Percentiles rank a stretch among this genome's conserved stretches.
These are phyloP conservation scores for Setophaga coronata DNA, from an alignment of 2,113 vertebrate genomes.

Conservation along the genomic window DNA sequence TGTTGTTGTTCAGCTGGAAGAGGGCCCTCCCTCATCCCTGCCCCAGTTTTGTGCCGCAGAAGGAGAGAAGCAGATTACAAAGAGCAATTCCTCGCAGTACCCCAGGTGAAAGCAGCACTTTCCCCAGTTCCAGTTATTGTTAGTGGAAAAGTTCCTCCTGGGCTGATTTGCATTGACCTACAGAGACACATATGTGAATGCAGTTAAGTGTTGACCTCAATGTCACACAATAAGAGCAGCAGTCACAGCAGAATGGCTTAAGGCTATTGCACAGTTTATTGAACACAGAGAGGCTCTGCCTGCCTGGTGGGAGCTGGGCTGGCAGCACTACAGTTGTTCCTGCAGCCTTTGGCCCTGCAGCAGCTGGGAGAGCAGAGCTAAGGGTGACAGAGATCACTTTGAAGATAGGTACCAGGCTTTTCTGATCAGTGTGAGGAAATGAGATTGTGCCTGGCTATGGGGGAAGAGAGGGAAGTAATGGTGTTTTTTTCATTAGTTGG, in stretches of 20 bases:
- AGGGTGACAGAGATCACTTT: background rate
- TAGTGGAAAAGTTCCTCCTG: background rate
- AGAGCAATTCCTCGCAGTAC: background rate
- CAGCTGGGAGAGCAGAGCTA: background rate
- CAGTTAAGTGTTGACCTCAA: background rate
- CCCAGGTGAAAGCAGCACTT: background rate
- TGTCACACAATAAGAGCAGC: background rate
- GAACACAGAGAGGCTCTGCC: background rate
- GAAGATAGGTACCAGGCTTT: background rate
- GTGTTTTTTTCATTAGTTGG: background rate
- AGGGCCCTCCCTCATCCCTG: background rate
- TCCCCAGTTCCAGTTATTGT: background rate
- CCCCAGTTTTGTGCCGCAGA: fast-evolving
- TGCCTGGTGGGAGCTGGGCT: background rate
- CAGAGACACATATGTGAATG: background rate
- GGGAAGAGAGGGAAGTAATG: background rate
- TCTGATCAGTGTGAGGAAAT: background rate
- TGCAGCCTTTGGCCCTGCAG: background rate
- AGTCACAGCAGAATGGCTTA: background rate
- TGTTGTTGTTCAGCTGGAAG: background rate
- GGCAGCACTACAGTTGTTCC: background rate
- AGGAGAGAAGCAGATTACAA: background rate
- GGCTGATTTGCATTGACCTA: background rate
- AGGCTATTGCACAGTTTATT: background rate
- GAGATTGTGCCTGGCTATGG: background rate